Evolutionary conservation across 2,797 vertebrate species (phyloP).

Genomic region (Spea hammondii): DNA sequence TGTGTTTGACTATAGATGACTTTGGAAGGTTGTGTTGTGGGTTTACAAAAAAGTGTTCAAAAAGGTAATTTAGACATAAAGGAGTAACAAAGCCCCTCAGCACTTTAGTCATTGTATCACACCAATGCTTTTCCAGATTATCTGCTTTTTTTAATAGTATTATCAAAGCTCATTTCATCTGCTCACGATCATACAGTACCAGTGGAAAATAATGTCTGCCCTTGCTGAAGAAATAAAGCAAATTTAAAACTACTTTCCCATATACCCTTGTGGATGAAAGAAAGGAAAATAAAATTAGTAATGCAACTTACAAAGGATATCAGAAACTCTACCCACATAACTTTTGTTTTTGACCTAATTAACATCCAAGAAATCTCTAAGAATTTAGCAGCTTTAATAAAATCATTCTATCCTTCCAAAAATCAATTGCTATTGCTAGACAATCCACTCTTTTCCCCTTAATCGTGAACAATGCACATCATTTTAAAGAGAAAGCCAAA

Average conservation of each 20-base stretch:
- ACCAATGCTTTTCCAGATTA: not conserved
- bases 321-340: slow-evolving; percentile 17
- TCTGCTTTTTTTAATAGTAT: slow-evolving; percentile 8
- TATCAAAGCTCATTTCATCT: slow-evolving; percentile 17
- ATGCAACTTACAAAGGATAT: slow-evolving; percentile 25
- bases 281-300: slow-evolving; percentile 19
- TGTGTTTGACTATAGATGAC: not conserved
- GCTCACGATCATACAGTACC: slow-evolving; percentile 17
- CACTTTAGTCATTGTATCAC: not conserved
- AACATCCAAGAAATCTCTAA: slow-evolving; percentile 6
- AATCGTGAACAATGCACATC: not conserved
- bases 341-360: slow-evolving; percentile 32
- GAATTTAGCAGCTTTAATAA: slow-evolving; percentile 12
- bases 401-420: not conserved
- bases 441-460: not conserved
- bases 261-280: slow-evolving; percentile 20
- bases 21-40: not conserved
- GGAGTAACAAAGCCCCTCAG: not conserved
- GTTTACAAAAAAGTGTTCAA: not conserved
- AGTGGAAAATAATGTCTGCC: slow-evolving; percentile 17
- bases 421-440: slow-evolving; percentile 4
- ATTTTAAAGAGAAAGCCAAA: no score
- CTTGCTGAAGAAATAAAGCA: slow-evolving; percentile 29
- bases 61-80: not conserved
- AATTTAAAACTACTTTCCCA: slow-evolving; percentile 22